A percentile compares a stretch with the other conserved stretches of the same genome.
Conservation (phyloP, 2,113 vertebrate genomes). For the Ptyas mucosa region DNA sequence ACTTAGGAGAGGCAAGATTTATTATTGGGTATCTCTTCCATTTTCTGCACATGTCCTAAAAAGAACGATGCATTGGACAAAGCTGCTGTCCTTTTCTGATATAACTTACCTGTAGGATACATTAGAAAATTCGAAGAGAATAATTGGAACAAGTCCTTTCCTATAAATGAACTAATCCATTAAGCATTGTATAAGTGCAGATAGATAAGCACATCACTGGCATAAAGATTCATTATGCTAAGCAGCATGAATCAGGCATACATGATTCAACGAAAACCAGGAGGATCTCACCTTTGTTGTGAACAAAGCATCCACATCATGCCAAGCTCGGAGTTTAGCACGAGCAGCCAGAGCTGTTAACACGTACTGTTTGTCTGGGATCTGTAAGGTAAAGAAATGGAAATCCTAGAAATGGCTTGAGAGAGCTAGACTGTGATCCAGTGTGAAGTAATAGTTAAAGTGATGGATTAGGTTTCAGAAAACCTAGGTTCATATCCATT, state of each 20-base stretch:
- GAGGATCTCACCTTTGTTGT: conserved; percentile 78
- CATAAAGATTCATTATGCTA: not conserved
- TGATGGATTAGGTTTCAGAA: not conserved
- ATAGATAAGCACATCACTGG: not conserved
- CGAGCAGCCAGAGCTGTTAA: conserved; percentile 87
- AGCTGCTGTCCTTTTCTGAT: not conserved
- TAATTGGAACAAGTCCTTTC: not conserved
- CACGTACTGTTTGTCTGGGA: conserved; percentile 92
- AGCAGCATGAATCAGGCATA: not conserved
- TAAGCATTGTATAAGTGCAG: not conserved
- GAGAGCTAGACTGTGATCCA: not conserved
- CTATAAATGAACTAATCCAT: not conserved
- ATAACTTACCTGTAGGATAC: not conserved
- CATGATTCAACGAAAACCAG: not conserved
- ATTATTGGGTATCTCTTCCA: not conserved
- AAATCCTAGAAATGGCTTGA: not conserved
- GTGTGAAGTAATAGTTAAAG: not conserved
- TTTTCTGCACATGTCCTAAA: not conserved
- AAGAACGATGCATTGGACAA: not conserved
- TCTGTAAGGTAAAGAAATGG: conserved; percentile 70
- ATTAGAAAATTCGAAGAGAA: not conserved
- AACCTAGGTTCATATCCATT: not conserved
- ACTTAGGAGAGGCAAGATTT: not conserved
- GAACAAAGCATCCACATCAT: conserved; percentile 89
- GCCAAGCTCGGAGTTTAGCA: conserved; percentile 88